These are phyloP conservation scores for Lumbricus terrestris DNA, from an alignment of 2,888 invertebrate genomes.

Conservation along the genomic window DNA sequence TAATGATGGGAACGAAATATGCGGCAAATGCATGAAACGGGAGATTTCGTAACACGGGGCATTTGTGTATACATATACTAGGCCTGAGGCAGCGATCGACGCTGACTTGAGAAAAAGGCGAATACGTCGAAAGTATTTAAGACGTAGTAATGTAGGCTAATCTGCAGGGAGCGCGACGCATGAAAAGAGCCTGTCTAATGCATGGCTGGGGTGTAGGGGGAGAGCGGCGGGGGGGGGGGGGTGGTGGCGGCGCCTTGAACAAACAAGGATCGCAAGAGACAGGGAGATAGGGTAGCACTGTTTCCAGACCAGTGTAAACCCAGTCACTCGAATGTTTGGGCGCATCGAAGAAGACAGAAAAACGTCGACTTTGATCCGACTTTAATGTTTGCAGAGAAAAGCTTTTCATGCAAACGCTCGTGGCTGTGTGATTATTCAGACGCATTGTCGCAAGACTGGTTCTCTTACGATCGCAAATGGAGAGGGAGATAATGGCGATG, in stretches of 20 bases:
- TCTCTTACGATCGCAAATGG: not conserved
- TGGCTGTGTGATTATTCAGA: no score
- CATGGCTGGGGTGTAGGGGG: not conserved
- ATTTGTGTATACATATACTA: no score
- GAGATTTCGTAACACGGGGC: not conserved
- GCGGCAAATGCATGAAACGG: not conserved
- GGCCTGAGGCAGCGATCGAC: not conserved
- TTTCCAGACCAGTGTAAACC: conserved; percentile 3
- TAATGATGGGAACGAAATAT: not conserved
- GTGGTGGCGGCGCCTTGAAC: not conserved
- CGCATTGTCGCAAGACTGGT: not conserved
- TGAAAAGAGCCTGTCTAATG: not conserved
- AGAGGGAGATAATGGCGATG: not conserved
- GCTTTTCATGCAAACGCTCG: no score
- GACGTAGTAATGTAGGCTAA: not conserved
- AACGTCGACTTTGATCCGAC: not conserved
- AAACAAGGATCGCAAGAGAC: not conserved
- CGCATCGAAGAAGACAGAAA: not conserved
- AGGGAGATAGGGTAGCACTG: not conserved
- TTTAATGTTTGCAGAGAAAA: not conserved
- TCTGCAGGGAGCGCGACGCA: not conserved
- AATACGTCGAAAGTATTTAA: not conserved
- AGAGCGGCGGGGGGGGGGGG: no score
- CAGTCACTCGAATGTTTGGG: not conserved
- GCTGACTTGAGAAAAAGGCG: not conserved